Evolutionary conservation across 2,797 vertebrate genomes (phyloP).

Genomic region (Megalops cyprinoides): DNA sequence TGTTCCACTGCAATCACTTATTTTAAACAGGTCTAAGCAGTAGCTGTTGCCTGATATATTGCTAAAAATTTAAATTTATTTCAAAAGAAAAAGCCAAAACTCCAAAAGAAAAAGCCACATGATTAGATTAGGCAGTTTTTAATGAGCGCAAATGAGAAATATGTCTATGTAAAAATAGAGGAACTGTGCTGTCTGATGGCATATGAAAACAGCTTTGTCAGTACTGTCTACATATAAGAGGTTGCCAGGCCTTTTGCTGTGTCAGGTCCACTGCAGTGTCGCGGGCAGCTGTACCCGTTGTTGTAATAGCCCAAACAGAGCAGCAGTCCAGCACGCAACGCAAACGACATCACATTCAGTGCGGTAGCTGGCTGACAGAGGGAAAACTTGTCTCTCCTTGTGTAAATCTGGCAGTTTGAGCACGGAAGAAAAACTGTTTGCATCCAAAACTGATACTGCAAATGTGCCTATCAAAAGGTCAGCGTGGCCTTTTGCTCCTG

Average conservation of each 20-base stretch:
- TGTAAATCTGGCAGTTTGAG: conserved; percentile 22
- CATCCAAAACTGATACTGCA: conserved; percentile 26
- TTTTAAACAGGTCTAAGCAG: neutral
- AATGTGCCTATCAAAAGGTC: conserved; percentile 43
- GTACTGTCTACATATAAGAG: conserved; percentile 42
- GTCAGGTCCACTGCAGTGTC: conserved; percentile 48
- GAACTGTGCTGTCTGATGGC: conserved; percentile 19
- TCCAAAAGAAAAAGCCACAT: neutral
- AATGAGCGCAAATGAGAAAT: neutral
- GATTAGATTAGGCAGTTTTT: neutral
- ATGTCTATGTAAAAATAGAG: neutral
- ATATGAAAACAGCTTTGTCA: conserved; percentile 37
- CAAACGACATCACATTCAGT: conserved; percentile 42
- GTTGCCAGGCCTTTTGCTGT: conserved; percentile 43
- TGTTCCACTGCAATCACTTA: neutral
- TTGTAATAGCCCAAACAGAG: conserved; percentile 36
- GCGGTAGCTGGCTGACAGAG: conserved; percentile 21
- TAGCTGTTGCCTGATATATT: no score
- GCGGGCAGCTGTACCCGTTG: conserved; percentile 29
- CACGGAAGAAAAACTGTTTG: conserved; percentile 20
- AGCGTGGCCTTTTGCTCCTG: conserved; percentile 35
- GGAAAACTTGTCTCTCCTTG: conserved; percentile 9
- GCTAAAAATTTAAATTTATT: no score
- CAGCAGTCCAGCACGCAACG: conserved; percentile 33
- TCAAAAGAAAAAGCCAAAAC: no score